A percentile compares a stretch with the other conserved stretches of the same genome.
Conservation (phyloP, 2,113 vertebrate species). For the Cochlearius cochlearius region DNA sequence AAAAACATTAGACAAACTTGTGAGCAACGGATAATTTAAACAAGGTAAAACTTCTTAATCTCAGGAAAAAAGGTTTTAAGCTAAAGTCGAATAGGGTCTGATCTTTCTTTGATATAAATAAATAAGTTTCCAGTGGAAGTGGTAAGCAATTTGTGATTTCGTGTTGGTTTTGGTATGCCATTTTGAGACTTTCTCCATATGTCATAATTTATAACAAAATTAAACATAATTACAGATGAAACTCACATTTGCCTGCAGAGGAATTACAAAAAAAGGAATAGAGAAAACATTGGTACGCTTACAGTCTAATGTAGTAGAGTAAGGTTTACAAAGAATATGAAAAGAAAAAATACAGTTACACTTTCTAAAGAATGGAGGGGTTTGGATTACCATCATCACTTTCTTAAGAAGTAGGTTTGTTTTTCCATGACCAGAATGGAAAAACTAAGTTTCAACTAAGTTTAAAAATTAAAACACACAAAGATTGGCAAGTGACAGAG, state of each 20-base stretch:
- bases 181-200: neutral
- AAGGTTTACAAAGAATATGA: neutral
- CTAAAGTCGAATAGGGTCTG: neutral
- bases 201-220: neutral
- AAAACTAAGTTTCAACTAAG: neutral
- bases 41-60: neutral
- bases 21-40: neutral
- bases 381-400: rapidly evolving
- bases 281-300: neutral
- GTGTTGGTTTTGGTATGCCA: neutral
- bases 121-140: neutral
- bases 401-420: neutral
- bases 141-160: neutral
- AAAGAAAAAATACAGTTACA: neutral
- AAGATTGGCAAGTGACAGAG: neutral
- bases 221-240: neutral
- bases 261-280: neutral
- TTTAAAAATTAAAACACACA: neutral
- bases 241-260: neutral
- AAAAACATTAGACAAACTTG: neutral
- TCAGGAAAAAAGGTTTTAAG: neutral
- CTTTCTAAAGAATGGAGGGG: neutral
- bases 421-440: neutral
- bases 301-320: neutral
- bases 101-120: neutral